Percentiles rank a stretch among this genome's conserved stretches.
These are phyloP conservation scores for Caradrina clavipalpis DNA, from an alignment of 2,888 invertebrate species.

Conservation along the genomic window DNA sequence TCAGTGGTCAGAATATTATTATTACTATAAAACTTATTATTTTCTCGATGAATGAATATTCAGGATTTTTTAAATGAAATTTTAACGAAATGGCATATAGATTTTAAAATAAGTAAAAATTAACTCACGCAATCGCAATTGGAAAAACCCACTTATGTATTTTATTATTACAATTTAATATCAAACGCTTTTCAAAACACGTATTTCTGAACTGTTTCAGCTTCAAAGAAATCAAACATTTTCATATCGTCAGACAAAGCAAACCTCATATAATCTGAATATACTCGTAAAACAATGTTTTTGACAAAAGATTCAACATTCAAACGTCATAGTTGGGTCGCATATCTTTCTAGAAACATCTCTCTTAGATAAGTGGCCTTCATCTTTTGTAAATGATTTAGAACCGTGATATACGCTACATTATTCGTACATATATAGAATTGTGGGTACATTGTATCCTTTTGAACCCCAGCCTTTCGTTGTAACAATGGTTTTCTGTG, in stretches of 20 bases:
- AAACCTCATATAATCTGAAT: slow-evolving; percentile 15
- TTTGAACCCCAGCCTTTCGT: slow-evolving; percentile 64
- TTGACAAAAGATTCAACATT: slow-evolving; percentile 29
- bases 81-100: too few species aligned
- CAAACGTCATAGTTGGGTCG: slow-evolving; percentile 24
- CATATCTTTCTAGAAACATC: slow-evolving; percentile 43
- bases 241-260: slow-evolving; percentile 13
- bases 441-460: slow-evolving; percentile 64
- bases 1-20: too few species aligned
- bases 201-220: slow-evolving; percentile 1
- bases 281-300: slow-evolving; percentile 27
- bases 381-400: slow-evolving; percentile 61
- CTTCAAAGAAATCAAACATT: background rate
- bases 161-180: background rate
- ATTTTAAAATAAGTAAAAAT: too few species aligned
- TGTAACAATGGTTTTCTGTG: slow-evolving; percentile 60
- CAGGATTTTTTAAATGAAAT: too few species aligned
- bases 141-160: too few species aligned
- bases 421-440: slow-evolving; percentile 55
- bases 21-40: too few species aligned
- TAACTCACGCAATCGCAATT: too few species aligned
- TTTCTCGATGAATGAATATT: too few species aligned
- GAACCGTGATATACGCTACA: slow-evolving; percentile 42
- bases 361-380: slow-evolving; percentile 51
- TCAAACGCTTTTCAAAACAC: slow-evolving; percentile 4